phyloP scores from a whole-genome alignment of 2,797 vertebrate genomes.

The Falco naumanni region DNA sequence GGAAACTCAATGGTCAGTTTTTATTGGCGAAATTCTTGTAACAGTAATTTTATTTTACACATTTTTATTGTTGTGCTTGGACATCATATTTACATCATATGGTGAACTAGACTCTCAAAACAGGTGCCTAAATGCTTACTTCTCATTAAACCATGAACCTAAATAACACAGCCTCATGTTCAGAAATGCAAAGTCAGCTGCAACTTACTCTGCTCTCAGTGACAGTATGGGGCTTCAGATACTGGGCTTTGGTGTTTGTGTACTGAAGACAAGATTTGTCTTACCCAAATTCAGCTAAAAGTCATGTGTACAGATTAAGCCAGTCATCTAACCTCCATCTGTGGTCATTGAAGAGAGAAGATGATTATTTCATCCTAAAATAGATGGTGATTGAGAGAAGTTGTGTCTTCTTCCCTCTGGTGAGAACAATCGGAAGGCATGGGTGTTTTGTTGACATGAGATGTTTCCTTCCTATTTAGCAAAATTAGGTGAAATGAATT shows the following conservation, averaged over 20 bases:
- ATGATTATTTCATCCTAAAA: not conserved
- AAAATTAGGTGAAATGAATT: not conserved
- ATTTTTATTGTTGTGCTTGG: not conserved
- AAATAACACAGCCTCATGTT: not conserved
- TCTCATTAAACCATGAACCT: not conserved
- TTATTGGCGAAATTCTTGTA: not conserved
- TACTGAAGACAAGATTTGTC: not conserved
- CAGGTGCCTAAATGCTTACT: not conserved
- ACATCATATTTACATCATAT: not conserved
- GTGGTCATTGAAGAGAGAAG: not conserved
- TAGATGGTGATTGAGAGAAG: not conserved
- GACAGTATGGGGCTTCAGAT: not conserved
- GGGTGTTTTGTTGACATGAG: not conserved
- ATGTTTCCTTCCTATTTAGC: not conserved
- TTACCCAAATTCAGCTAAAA: not conserved
- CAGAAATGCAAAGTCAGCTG: not conserved
- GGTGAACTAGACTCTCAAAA: not conserved
- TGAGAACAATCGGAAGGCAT: not conserved
- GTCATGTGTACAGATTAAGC: not conserved
- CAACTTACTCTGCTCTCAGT: not conserved
- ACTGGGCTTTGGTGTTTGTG: not conserved
- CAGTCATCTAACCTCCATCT: not conserved
- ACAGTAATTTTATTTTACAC: not conserved
- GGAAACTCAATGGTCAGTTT: not conserved
- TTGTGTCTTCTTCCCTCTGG: not conserved